A percentile compares a stretch with the other conserved stretches of the same genome.
Evolutionary conservation across 2,888 invertebrate genomes (phyloP).

Genomic region (Archips xylosteana): DNA sequence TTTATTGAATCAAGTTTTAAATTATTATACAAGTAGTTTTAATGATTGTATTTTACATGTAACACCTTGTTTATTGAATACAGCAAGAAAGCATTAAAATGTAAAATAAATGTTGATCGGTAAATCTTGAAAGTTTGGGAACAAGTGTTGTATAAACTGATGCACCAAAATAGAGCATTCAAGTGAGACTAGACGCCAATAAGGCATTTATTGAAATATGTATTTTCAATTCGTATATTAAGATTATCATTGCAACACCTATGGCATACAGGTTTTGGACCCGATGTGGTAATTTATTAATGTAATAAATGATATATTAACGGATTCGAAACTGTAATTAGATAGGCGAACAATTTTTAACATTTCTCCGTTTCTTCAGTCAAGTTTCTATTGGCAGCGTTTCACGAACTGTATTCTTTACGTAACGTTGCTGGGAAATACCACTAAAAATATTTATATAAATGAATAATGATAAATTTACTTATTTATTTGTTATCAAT

Average conservation of each 20-base stretch:
- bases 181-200: constrained; percentile 67
- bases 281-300: constrained; percentile 39
- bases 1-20: constrained; percentile 18
- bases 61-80: constrained; percentile 9
- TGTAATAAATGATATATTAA: constrained; percentile 36
- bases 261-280: constrained; percentile 39
- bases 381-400: constrained; percentile 30
- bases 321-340: constrained; percentile 32
- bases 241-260: constrained; percentile 30
- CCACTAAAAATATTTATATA: not conserved
- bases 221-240: constrained; percentile 37
- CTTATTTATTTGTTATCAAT: no score
- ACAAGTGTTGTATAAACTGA: constrained; percentile 63
- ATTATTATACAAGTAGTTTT: constrained; percentile 27
- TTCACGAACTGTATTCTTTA: not conserved
- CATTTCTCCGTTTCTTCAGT: constrained; percentile 13
- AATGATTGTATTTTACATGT: constrained; percentile 23
- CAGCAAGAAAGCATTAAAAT: constrained; percentile 11
- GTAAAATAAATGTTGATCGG: constrained; percentile 18
- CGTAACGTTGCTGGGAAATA: not conserved
- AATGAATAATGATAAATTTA: not conserved
- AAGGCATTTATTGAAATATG: constrained; percentile 52
- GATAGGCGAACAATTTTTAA: constrained; percentile 27
- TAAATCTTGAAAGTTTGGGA: constrained; percentile 54
- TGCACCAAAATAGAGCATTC: constrained; percentile 65